A percentile compares a stretch with the other conserved stretches of the same genome.
These are phyloP conservation scores for Spilarctia lutea DNA, from an alignment of 2,888 invertebrate genomes.

Conservation along the genomic window DNA sequence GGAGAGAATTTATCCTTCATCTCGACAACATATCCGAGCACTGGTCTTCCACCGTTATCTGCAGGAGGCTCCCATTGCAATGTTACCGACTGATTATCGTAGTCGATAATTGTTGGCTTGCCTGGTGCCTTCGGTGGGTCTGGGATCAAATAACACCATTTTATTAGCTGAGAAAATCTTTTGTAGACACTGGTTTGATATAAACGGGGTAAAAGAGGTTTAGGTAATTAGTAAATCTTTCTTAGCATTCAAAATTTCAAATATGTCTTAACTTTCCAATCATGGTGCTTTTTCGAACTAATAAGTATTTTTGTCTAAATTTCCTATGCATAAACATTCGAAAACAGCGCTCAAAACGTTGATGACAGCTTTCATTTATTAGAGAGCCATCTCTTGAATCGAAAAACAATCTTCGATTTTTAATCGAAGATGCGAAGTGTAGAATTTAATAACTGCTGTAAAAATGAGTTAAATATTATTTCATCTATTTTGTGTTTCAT, in stretches of 20 bases:
- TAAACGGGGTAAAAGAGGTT: background rate
- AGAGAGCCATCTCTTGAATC: background rate
- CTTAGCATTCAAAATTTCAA: background rate
- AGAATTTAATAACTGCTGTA: no score
- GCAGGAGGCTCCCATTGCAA: constrained; percentile 96
- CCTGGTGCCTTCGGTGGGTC: constrained; percentile 96
- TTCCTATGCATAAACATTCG: background rate
- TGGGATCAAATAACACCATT: constrained; percentile 57
- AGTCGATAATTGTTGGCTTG: constrained; percentile 96
- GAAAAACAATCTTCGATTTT: background rate
- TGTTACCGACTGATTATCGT: constrained; percentile 96
- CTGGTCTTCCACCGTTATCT: constrained; percentile 96
- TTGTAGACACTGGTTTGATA: background rate
- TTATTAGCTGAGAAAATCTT: background rate
- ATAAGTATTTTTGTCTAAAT: background rate
- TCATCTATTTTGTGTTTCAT: background rate
- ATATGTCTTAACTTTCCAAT: background rate
- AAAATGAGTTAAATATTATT: background rate
- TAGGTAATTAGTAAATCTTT: background rate
- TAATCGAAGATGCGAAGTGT: background rate
- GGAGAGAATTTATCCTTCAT: constrained; percentile 95
- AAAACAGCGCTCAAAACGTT: background rate
- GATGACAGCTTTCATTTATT: background rate
- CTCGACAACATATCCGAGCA: constrained; percentile 95
- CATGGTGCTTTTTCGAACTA: background rate